phyloP scores from a whole-genome alignment of 2,797 vertebrate species.

The Cichlasoma orientale region DNA sequence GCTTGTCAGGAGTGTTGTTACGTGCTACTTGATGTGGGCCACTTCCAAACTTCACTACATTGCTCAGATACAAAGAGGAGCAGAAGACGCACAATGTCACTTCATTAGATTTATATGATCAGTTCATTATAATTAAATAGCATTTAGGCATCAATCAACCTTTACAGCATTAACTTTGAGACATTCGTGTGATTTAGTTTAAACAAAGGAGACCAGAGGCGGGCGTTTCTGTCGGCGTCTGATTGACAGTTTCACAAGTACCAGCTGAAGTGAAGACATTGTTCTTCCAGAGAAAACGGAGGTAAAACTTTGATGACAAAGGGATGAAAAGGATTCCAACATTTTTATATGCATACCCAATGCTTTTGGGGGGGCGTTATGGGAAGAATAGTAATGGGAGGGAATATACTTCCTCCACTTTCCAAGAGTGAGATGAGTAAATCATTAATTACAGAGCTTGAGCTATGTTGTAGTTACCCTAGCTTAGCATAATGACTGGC shows the following conservation, averaged over 20 bases:
- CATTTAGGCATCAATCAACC: conserved; percentile 27
- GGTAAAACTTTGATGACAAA: not conserved
- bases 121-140: conserved; percentile 7
- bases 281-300: not conserved
- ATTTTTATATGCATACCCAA: not conserved
- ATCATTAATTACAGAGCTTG: not conserved
- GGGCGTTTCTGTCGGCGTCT: not conserved
- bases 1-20: conserved; percentile 35
- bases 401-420: not conserved
- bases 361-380: accelerated
- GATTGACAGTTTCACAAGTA: not conserved
- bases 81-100: not conserved
- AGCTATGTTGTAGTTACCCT: not conserved
- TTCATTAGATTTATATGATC: conserved; percentile 5
- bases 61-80: not conserved
- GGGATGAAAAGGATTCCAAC: not conserved
- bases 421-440: not conserved
- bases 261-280: not conserved
- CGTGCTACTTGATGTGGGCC: not conserved
- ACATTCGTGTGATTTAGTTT: conserved; percentile 3
- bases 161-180: conserved; percentile 10
- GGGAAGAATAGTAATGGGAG: not conserved
- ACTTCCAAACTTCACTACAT: conserved; percentile 24
- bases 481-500: conserved; percentile 1
- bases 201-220: not conserved